Evolutionary conservation across 2,113 vertebrate genomes (phyloP), one percentile per base, ranked within the genome.

Genomic region (Danionella cerebrum): DNA sequence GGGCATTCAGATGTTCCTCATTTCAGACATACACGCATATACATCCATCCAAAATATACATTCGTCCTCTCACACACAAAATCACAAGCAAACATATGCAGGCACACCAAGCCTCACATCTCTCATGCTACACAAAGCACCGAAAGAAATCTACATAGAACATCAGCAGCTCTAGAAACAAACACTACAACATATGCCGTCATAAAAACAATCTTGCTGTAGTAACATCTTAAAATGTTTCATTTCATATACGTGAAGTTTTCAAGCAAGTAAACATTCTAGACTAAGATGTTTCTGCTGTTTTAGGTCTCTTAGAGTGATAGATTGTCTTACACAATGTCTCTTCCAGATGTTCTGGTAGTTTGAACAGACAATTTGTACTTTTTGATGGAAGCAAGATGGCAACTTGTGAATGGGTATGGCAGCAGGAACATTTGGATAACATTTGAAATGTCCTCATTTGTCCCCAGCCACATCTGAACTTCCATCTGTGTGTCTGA

Each of bases 1-100:
- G 58, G 55, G 14, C 24, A 35, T 18, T 71, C 64, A 75, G 48
- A 70, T 75, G 73, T 69, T 70, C 65, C 65, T 45, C 50, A 71
- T 75, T 71, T 63, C 24, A 71, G 16, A 60, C 31, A 25, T 41
- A 72, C 55, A 50, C 35, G 31, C 22, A 51, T 21, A 42, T 33
- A 33, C 29, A 33, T 55, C 50, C 16, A 59, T 59, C 41, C 58
- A 63, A 44, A 60, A 47, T 16, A 73, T 54, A 48, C 52, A 35
- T 62, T 55, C 16, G 1, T 22, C 44, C 6, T 3, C 50, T 48
- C 24, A 50, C 65, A 69, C 12, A 10, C 36, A 29, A 62, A 47
- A 63, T 36, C 29, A 63, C 50, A 64, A 36, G 18, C 57, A 41
- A 47, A 53, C 42, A 35, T 19, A 21, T 41, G 39, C 6, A 36